Conservation (phyloP, 2,113 vertebrate species). For the Dromiciops gliroides region DNA sequence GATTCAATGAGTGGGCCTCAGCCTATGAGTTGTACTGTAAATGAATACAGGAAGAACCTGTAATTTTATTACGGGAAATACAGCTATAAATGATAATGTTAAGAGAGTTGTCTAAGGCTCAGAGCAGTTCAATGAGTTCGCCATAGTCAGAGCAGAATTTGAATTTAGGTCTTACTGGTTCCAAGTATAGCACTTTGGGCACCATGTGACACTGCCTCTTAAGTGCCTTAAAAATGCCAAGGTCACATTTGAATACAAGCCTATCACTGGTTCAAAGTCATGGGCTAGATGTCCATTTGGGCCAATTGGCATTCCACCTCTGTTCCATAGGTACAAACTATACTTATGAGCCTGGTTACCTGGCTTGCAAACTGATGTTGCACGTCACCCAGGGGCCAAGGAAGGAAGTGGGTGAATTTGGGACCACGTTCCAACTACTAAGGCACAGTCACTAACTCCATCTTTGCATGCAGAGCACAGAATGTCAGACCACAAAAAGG, state of each 20-base stretch:
- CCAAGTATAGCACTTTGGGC: neutral
- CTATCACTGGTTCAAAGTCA: neutral
- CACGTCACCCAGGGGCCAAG: neutral
- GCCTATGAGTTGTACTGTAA: neutral
- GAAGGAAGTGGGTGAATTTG: neutral
- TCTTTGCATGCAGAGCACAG: constrained; percentile 5
- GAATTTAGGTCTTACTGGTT: neutral
- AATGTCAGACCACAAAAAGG: neutral
- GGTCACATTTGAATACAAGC: neutral
- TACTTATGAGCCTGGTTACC: neutral
- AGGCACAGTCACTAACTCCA: neutral
- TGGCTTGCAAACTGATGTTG: neutral
- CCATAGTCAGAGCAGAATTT: neutral
- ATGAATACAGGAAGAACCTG: neutral
- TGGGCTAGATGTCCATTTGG: neutral
- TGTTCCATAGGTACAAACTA: neutral
- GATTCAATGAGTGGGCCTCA: neutral
- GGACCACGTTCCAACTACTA: neutral
- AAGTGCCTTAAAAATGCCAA: neutral
- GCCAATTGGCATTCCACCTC: neutral
- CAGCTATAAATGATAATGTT: neutral
- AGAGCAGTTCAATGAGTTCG: too few relatives aligned
- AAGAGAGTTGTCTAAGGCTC: neutral
- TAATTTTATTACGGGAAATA: neutral
- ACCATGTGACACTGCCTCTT: neutral